phyloP scores from a whole-genome alignment of 2,888 invertebrate species.

The Oxytorus armatus region DNA sequence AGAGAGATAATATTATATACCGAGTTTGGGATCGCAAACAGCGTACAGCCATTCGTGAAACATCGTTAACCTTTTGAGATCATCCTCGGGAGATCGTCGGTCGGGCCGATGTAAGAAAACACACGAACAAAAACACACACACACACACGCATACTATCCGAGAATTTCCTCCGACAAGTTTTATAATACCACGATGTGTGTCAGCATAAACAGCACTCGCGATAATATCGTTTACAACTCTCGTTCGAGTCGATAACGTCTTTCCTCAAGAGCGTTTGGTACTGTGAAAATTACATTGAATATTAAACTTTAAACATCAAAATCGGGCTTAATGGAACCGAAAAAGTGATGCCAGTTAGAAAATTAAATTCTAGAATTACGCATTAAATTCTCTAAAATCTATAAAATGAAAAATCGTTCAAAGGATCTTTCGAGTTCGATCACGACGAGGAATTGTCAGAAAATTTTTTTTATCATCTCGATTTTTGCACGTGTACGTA shows the following conservation, averaged over 20 bases:
- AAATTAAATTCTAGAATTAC: too few species aligned
- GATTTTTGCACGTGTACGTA: too few species aligned
- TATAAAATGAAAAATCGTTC: too few species aligned
- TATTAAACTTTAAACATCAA: too few species aligned
- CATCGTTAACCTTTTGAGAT: slow-evolving; percentile 79
- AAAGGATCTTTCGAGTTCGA: too few species aligned
- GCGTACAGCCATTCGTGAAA: slow-evolving; percentile 68
- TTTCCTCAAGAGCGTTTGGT: not conserved
- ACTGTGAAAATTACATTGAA: too few species aligned
- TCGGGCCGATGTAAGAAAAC: slow-evolving; percentile 22
- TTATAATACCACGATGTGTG: slow-evolving; percentile 19
- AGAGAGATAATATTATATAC: not conserved
- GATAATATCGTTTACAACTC: not conserved
- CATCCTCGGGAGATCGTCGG: slow-evolving; percentile 67
- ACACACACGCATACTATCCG: slow-evolving; percentile 25
- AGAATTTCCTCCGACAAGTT: slow-evolving; percentile 27
- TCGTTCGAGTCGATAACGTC: not conserved
- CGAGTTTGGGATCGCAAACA: slow-evolving; percentile 30
- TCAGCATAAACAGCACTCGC: not conserved
- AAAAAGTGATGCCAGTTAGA: too few species aligned
- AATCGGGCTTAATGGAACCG: too few species aligned
- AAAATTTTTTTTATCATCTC: too few species aligned
- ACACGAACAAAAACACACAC: too few species aligned
- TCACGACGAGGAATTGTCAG: too few species aligned
- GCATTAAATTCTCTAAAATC: too few species aligned